A percentile compares a stretch with the other conserved stretches of the same genome.
phyloP scores from a whole-genome alignment of 1,140 invertebrate genomes.

The Camponotus floridanus region DNA sequence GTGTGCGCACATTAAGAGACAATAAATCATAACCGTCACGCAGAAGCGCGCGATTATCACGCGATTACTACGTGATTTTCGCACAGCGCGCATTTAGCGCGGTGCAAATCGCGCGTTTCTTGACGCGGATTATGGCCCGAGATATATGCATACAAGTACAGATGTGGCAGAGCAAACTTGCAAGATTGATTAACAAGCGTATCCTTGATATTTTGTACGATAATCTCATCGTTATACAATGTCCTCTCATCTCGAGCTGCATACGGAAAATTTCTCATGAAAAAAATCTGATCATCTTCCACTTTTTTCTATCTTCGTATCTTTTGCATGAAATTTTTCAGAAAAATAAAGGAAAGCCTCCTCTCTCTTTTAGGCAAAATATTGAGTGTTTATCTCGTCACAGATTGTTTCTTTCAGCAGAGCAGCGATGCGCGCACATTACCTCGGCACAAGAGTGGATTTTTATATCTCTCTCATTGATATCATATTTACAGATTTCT shows the following conservation, averaged over 20 bases:
- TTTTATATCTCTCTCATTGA: slow-evolving; percentile 22
- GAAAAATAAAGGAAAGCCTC: slow-evolving; percentile 24
- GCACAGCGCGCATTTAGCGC: background rate
- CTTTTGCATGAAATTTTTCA: slow-evolving; percentile 56
- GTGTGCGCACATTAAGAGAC: slow-evolving; percentile 38
- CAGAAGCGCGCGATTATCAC: slow-evolving; percentile 32
- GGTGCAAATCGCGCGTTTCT: slow-evolving; percentile 22
- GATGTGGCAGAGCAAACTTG: slow-evolving; percentile 5
- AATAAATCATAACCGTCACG: slow-evolving; percentile 48
- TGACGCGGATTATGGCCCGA: background rate
- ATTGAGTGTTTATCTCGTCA: slow-evolving; percentile 38
- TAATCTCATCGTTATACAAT: slow-evolving; percentile 18
- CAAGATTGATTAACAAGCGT: slow-evolving; percentile 13
- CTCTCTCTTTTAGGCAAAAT: background rate
- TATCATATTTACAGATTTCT: slow-evolving; percentile 43
- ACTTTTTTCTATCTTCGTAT: slow-evolving; percentile 31
- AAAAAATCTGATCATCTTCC: background rate
- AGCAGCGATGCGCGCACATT: slow-evolving; percentile 48
- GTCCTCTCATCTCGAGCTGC: background rate
- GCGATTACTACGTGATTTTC: slow-evolving; percentile 38
- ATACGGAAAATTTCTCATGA: background rate
- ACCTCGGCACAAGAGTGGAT: slow-evolving; percentile 33
- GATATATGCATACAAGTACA: slow-evolving; percentile 13
- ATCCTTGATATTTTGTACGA: background rate
- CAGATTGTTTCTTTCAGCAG: slow-evolving; percentile 53